A percentile compares a stretch with the other conserved stretches of the same genome.
These are phyloP conservation scores for Eurois occulta DNA, from an alignment of 2,888 invertebrate species.

Conservation along the genomic window DNA sequence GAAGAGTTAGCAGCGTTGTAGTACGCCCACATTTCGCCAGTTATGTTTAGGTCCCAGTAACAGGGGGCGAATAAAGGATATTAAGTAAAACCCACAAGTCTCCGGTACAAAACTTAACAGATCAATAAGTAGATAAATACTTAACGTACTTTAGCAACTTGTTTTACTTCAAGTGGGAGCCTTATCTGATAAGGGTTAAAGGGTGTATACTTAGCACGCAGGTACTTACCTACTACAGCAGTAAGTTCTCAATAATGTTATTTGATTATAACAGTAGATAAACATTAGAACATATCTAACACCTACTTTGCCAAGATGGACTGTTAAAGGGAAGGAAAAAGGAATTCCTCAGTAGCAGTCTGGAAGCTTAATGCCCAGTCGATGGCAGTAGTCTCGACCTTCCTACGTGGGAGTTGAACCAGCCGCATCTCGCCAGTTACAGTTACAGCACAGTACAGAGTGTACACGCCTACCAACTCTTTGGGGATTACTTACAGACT, in stretches of 20 bases:
- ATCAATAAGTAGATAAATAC: constrained; percentile 41
- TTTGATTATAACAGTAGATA: background rate
- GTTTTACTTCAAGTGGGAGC: background rate
- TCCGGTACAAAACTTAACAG: constrained; percentile 5
- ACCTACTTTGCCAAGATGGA: background rate
- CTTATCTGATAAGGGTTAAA: background rate
- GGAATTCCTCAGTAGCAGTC: background rate
- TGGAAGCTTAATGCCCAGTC: background rate
- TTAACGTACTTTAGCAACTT: constrained; percentile 23
- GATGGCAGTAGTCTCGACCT: background rate
- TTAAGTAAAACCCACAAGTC: background rate
- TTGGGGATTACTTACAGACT: background rate
- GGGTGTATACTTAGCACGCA: background rate
- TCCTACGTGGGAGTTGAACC: background rate
- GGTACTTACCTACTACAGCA: background rate
- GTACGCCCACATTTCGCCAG: background rate
- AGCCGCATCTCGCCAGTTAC: background rate
- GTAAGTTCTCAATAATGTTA: constrained; percentile 1
- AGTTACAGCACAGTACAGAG: background rate
- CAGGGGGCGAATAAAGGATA: background rate
- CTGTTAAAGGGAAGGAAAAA: background rate
- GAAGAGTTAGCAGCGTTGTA: background rate
- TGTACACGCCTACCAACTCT: background rate
- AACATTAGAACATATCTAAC: background rate
- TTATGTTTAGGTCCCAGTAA: background rate